Percentiles rank a stretch among this genome's conserved stretches.
Conservation (phyloP, 2,888 invertebrate species). For the Hirtodrosophila confusa region DNA sequence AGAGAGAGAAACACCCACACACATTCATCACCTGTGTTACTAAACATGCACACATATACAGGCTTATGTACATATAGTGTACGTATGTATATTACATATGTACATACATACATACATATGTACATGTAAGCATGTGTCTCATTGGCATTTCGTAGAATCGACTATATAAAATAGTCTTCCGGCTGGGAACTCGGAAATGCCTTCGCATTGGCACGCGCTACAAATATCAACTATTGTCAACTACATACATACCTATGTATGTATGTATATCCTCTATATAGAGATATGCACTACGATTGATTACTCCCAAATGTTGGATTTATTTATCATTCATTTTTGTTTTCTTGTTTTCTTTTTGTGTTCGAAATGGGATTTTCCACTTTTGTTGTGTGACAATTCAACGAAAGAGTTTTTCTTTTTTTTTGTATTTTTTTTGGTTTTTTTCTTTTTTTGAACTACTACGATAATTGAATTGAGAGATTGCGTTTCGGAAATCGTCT, state of each 20-base stretch:
- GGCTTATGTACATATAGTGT: background rate
- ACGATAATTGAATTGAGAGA: slow-evolving; percentile 49
- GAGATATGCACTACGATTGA: slow-evolving; percentile 6
- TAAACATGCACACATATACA: background rate
- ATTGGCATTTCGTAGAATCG: slow-evolving; percentile 46
- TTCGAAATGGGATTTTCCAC: slow-evolving; percentile 32
- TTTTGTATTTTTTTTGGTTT: slow-evolving; percentile 1
- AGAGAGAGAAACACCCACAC: slow-evolving; percentile 22
- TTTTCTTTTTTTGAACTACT: slow-evolving; percentile 34
- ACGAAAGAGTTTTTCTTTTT: slow-evolving; percentile 32
- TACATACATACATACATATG: no score
- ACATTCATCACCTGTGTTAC: slow-evolving; percentile 3
- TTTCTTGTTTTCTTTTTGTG: slow-evolving; percentile 13
- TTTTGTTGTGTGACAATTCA: slow-evolving; percentile 35
- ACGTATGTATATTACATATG: background rate
- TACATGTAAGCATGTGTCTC: slow-evolving; percentile 20
- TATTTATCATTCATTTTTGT: slow-evolving; percentile 34
- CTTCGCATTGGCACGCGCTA: slow-evolving; percentile 31
- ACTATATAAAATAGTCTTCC: slow-evolving; percentile 45
- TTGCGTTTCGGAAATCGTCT: slow-evolving; percentile 36
- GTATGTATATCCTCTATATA: no score
- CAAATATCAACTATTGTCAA: background rate
- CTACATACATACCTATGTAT: background rate
- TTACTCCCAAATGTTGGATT: slow-evolving; percentile 46
- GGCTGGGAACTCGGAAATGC: slow-evolving; percentile 46